A percentile compares a stretch with the other conserved stretches of the same genome.
These are phyloP conservation scores for Mus caroli DNA, from an alignment of 2,797 vertebrate species.

Conservation along the genomic window DNA sequence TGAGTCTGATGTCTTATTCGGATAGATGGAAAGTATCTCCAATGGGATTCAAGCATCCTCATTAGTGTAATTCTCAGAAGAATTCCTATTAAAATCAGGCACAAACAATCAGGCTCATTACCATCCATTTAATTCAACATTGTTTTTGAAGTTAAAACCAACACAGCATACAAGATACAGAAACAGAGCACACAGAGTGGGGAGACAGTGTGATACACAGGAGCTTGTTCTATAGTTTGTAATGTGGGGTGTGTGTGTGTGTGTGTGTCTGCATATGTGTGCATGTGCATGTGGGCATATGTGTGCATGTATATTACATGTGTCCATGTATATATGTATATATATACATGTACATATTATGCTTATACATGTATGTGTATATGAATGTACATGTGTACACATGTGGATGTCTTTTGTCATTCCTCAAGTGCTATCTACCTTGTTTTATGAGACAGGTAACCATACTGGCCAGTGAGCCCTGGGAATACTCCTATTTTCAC, in stretches of 20 bases:
- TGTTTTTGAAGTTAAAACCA: background rate
- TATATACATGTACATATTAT: background rate
- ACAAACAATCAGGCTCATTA: background rate
- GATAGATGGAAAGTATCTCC: background rate
- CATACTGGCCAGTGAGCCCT: background rate
- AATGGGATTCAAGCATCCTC: background rate
- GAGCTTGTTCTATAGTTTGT: background rate
- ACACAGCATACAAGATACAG: background rate
- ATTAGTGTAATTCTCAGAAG: conserved; percentile 1
- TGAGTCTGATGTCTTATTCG: conserved; percentile 1
- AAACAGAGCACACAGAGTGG: background rate
- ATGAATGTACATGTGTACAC: too few species aligned
- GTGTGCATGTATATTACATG: background rate
- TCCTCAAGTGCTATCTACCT: background rate
- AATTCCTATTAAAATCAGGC: conserved; percentile 25
- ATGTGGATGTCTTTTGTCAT: background rate
- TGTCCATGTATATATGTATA: too few species aligned
- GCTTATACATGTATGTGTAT: background rate
- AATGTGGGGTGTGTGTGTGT: background rate
- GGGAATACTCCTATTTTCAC: background rate
- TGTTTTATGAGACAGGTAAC: background rate
- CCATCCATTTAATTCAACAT: background rate
- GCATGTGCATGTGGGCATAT: background rate
- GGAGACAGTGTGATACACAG: too few species aligned
- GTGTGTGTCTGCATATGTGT: too few species aligned